Base-by-base conservation (phyloP, 2,888 invertebrate species). In the Mesodorylaimus sp. region DNA sequence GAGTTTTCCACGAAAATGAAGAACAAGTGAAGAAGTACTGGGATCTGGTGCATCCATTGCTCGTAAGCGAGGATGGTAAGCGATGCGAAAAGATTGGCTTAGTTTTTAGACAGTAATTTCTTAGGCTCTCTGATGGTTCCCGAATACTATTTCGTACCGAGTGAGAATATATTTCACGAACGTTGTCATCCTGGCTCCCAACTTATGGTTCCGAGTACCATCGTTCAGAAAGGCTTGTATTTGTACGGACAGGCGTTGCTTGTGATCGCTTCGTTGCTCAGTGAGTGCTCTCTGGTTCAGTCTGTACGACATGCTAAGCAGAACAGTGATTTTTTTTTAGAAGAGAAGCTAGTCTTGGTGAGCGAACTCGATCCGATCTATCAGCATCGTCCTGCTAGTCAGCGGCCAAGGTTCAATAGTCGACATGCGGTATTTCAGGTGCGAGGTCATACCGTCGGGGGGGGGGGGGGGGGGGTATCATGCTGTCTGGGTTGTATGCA, bases 351-450 rank as follows among this genome's bases (percentile, higher is more conserved):
- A 28, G 57, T 65, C 21, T 60, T 89, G 65, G 81, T 89, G 32
- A 89, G 87, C 63, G 95, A 97, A 70, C 71, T 97, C 54, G 97
- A 97, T 70, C 89, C 91, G 0, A 84, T 95, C 57, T 75, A 91
- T 45, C 77, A 95, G 29, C 89, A 93, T 70, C 73, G 95, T 59
- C 93, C 95, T 0, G 91, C 91, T 0, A 89, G 88, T 67, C 91
- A 89, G 67, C 74, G 95, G 44, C 95, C 95, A 0, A 74, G 86
- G 37, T 79, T 81, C 61, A 86, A 82, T 47, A 86, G 87, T 42
- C 75, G 93, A 54, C 95, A 97, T 70, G 93, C 93, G 0, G 89
- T 91, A 25, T 97, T 97, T 72, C 93, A 95, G 81, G 93, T 84
- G 70, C 61, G 60, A 56, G 38, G 2, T 23, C 27, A 28, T 25